Evolutionary conservation across 2,888 invertebrate genomes (phyloP).

Genomic region (Ganaspis brasiliensis): DNA sequence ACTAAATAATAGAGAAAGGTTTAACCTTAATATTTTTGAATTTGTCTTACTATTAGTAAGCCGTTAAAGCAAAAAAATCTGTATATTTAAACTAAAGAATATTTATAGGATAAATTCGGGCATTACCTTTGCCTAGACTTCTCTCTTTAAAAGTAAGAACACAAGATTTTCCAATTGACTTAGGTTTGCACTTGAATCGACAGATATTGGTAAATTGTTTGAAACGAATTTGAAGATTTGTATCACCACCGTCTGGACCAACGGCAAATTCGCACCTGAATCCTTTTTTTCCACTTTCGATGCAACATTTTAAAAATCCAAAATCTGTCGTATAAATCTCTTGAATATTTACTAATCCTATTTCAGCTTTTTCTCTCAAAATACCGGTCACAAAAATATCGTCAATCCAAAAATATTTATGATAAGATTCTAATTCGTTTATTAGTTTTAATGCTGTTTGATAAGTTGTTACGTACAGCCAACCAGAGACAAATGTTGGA

Average conservation of each 20-base stretch:
- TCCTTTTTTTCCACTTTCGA: slow-evolving; percentile 83
- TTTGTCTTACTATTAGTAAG: too few relatives aligned
- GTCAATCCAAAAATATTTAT: slow-evolving; percentile 93
- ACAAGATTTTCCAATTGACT: slow-evolving; percentile 67
- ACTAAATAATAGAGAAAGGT: neutral
- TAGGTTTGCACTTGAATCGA: slow-evolving; percentile 63
- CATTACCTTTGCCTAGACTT: slow-evolving; percentile 58
- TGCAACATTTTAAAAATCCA: slow-evolving; percentile 88
- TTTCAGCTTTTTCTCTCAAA: slow-evolving; percentile 83
- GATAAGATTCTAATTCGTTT: slow-evolving; percentile 82
- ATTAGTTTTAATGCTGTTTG: slow-evolving; percentile 84
- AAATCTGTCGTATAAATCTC: slow-evolving; percentile 87
- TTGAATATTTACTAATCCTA: slow-evolving; percentile 84
- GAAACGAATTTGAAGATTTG: slow-evolving; percentile 86
- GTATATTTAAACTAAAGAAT: neutral
- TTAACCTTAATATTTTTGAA: too few relatives aligned
- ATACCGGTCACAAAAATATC: slow-evolving; percentile 93
- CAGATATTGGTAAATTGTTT: slow-evolving; percentile 85
- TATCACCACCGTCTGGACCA: slow-evolving; percentile 90
- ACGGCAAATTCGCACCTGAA: slow-evolving; percentile 84
- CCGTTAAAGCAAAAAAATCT: too few relatives aligned
- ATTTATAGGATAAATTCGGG: slow-evolving; percentile 55
- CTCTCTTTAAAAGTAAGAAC: slow-evolving; percentile 63
- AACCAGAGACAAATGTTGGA: slow-evolving; percentile 91
- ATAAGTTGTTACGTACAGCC: slow-evolving; percentile 90